phyloP scores from a whole-genome alignment of 1,140 invertebrate genomes.

The Gonatopus flavifemur region DNA sequence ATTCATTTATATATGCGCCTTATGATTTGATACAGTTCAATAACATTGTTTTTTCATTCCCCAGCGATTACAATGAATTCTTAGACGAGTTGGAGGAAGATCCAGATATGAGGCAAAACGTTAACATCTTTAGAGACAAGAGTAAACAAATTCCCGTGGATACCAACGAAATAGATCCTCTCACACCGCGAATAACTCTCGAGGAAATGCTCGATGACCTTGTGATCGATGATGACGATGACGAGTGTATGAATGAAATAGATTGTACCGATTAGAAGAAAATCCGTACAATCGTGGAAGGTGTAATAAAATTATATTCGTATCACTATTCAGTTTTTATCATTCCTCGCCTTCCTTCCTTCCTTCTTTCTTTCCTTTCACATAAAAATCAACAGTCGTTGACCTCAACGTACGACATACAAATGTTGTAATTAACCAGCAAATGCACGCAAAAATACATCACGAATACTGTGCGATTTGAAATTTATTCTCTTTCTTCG shows the following conservation, averaged over 20 bases:
- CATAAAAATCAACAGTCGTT: too few species aligned
- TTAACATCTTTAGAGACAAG: slow-evolving; percentile 90
- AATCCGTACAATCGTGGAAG: too few species aligned
- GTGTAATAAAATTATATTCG: too few species aligned
- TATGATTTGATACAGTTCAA: not conserved
- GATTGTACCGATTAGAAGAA: too few species aligned
- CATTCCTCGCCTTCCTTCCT: too few species aligned
- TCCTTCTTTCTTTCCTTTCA: too few species aligned
- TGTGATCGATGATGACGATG: slow-evolving; percentile 73
- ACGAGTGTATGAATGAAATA: slow-evolving; percentile 49
- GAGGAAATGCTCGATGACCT: slow-evolving; percentile 98
- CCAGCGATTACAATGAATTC: slow-evolving; percentile 91
- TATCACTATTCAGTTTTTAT: too few species aligned
- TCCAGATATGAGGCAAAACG: slow-evolving; percentile 79
- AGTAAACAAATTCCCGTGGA: slow-evolving; percentile 69
- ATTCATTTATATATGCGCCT: slow-evolving; percentile 18
- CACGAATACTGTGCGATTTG: too few species aligned
- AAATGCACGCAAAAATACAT: too few species aligned
- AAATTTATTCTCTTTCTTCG: too few species aligned
- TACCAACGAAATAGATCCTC: slow-evolving; percentile 66
- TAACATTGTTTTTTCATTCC: slow-evolving; percentile 36
- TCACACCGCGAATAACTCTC: slow-evolving; percentile 82
- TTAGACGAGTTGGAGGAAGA: slow-evolving; percentile 98
- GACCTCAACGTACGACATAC: too few species aligned
- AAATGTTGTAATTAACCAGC: too few species aligned